Evolutionary conservation across 2,888 invertebrate species (phyloP).

Genomic region (Slavum lentiscoides): DNA sequence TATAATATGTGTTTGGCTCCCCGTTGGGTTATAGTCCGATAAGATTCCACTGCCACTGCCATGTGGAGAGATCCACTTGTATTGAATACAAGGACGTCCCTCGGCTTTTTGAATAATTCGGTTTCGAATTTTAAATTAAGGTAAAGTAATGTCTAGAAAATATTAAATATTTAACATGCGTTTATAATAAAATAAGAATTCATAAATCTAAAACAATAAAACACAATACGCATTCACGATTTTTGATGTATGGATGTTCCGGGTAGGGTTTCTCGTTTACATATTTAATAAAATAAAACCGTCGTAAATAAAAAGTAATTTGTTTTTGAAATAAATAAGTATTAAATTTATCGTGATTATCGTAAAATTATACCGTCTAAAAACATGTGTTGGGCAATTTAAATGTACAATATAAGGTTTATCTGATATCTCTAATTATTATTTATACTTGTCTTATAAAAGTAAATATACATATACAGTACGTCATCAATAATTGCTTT

Average conservation of each 20-base stretch:
- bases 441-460: no score
- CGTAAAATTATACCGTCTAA: neutral
- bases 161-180: constrained; percentile 24
- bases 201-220: neutral
- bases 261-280: neutral
- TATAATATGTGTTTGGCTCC: constrained; percentile 23
- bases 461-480: no score
- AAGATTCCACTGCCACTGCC: constrained; percentile 23
- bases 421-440: no score
- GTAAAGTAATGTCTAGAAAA: constrained; percentile 12
- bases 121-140: constrained; percentile 48
- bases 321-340: no score
- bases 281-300: neutral
- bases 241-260: neutral
- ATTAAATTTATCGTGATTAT: no score
- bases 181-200: constrained; percentile 13
- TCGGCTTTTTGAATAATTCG: constrained; percentile 47
- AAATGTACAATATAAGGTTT: neutral
- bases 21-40: constrained; percentile 41
- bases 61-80: constrained; percentile 15
- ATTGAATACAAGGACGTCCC: constrained; percentile 45
- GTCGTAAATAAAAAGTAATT: neutral
- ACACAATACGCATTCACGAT: neutral
- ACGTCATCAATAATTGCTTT: no score
- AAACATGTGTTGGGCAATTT: neutral